Evolutionary conservation across 2,797 vertebrate species (phyloP), one percentile per base, ranked within the genome.

Genomic region (Limnodromus scolopaceus): DNA sequence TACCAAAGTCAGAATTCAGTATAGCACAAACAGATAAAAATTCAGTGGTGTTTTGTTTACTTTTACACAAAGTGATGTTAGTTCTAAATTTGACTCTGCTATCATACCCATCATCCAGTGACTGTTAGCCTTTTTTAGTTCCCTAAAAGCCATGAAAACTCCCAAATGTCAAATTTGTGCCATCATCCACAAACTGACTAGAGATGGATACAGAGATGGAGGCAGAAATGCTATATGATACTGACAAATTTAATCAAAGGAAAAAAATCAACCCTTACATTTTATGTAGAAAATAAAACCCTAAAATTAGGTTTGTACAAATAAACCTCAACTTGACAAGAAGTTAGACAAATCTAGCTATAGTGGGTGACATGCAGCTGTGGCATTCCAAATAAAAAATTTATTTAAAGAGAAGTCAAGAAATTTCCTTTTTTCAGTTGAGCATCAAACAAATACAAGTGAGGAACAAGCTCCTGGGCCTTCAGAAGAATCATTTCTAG

Each of bases 211-310:
- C 7, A 77, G 68, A 82, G 66, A 93, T 7, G 39, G 43, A 91
- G 13, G 39, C 60, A 91, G 71, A 89, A 92, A 94, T 16, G 32
- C 70, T 84, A 39, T 46, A 51, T 49, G 36, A 84, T 75, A 82
- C 80, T 95, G 90, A 92, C 88, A 95, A 95, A 95, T 76, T 57
- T 83, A 80, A 95, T 91, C 93, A 92, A 77, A 89, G 64, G 20
- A 16, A 8, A 80, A 84, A 89, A 79, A 76, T 0, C 14, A 77
- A 60, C 22, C 9, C 49, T n/a, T 74, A 78, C 41, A 61, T 82
- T 95, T 75, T 83, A 77, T 3, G 2, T 20, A 54, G 39, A 65
- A 84, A 64, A 92, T 65, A 70, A 87, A 87, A 45, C 13, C 19
- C 76, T 74, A 75, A 94, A 93, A 93, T 91, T 74, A 91, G 48